These are phyloP conservation scores for Eptesicus fuscus DNA, from an alignment of 2,113 vertebrate species.

Conservation along the genomic window DNA sequence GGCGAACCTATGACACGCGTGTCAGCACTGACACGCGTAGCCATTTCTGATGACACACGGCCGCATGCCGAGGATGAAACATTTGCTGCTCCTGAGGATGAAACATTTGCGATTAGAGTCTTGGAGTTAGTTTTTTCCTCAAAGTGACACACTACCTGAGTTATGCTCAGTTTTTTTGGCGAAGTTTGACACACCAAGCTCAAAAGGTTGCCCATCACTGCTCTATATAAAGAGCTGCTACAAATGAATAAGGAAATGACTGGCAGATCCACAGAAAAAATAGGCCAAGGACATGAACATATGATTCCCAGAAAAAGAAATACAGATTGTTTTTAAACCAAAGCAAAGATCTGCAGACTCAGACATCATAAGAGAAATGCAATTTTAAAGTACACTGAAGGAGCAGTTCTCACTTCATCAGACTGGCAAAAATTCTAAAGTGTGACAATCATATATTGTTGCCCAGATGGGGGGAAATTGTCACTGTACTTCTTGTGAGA, in stretches of 20 bases:
- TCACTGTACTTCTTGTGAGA: not conserved
- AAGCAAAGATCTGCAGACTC: not conserved
- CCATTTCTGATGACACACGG: too few relatives aligned
- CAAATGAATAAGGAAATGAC: conserved; percentile 1
- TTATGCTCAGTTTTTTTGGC: too few relatives aligned
- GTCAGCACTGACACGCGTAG: too few relatives aligned
- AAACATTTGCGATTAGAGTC: too few relatives aligned
- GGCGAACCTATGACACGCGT: too few relatives aligned
- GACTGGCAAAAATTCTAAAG: not conserved
- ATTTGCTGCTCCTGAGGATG: too few relatives aligned
- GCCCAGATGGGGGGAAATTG: not conserved
- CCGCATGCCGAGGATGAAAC: too few relatives aligned
- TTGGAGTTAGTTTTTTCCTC: too few relatives aligned
- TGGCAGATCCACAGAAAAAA: not conserved
- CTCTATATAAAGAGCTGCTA: not conserved
- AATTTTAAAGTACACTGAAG: not conserved
- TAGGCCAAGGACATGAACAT: not conserved
- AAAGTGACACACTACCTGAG: too few relatives aligned
- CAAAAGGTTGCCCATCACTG: too few relatives aligned
- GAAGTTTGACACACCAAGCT: too few relatives aligned
- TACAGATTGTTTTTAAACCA: not conserved
- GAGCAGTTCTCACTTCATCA: not conserved
- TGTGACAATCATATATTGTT: not conserved
- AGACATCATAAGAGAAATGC: not conserved
- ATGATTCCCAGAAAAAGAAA: not conserved